phyloP scores from a whole-genome alignment of 35 echinoderm and acorn worm species.

The Ophioderma brevispina region DNA sequence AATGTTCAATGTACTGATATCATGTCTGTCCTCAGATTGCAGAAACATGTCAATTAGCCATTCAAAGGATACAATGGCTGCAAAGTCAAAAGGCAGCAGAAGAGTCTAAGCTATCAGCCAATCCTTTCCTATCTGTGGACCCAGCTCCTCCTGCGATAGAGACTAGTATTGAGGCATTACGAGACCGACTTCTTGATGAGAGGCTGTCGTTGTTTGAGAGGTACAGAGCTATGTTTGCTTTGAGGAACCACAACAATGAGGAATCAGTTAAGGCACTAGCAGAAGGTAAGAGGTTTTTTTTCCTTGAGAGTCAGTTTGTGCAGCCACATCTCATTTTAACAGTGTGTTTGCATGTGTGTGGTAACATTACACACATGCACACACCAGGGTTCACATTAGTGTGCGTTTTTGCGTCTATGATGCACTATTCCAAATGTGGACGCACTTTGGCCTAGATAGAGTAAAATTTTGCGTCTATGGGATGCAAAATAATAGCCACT shows the following conservation, averaged over 20 bases:
- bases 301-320: no score
- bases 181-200: constrained; percentile 66
- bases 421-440: no score
- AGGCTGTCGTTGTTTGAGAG: constrained; percentile 76
- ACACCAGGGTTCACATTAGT: no score
- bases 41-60: constrained; percentile 94
- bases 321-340: neutral
- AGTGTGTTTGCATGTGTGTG: neutral
- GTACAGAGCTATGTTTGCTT: constrained; percentile 95
- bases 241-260: constrained; percentile 77
- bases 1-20: neutral
- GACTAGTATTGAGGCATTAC: constrained; percentile 30
- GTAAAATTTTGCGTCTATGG: no score
- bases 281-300: constrained; percentile 56
- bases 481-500: no score
- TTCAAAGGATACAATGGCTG: constrained; percentile 91
- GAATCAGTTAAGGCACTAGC: constrained; percentile 66
- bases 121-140: constrained; percentile 88
- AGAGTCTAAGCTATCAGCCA: constrained; percentile 22
- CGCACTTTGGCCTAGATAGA: no score
- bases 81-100: constrained; percentile 53
- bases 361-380: no score
- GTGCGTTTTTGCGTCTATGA: no score
- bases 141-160: constrained; percentile 82
- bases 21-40: constrained; percentile 50